Conservation (phyloP, 2,113 vertebrate genomes). For the Myiozetetes cayanensis region DNA sequence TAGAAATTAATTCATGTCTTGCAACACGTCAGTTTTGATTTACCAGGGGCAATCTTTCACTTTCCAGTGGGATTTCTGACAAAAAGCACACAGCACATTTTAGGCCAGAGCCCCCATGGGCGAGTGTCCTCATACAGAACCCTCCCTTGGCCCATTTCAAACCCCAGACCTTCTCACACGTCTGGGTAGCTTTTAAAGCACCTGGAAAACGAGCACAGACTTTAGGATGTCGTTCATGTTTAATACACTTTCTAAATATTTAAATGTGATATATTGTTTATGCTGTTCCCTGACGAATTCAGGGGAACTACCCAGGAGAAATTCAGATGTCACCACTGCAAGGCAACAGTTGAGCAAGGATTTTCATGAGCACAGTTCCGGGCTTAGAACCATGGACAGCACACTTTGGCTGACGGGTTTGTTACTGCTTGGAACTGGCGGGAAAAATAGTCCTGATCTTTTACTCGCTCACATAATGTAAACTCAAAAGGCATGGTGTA, state of each 20-base stretch:
- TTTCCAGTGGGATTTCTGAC: neutral
- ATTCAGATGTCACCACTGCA: neutral
- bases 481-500: neutral
- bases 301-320: neutral
- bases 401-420: neutral
- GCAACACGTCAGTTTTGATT: neutral
- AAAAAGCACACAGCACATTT: rapidly evolving
- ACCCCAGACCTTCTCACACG: neutral
- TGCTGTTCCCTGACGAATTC: neutral
- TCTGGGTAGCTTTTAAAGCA: neutral
- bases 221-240: neutral
- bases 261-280: neutral
- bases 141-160: neutral
- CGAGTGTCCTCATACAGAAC: rapidly evolving
- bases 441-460: neutral
- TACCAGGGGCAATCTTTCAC: neutral
- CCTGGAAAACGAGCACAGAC: neutral
- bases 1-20: neutral
- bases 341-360: neutral
- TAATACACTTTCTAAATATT: neutral
- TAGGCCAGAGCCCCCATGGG: neutral
- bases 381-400: neutral
- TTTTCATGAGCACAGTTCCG: neutral
- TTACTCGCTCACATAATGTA: neutral
- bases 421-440: neutral